Evolutionary conservation across 2,888 invertebrate genomes (phyloP).

Genomic region (Cerastis leucographa): DNA sequence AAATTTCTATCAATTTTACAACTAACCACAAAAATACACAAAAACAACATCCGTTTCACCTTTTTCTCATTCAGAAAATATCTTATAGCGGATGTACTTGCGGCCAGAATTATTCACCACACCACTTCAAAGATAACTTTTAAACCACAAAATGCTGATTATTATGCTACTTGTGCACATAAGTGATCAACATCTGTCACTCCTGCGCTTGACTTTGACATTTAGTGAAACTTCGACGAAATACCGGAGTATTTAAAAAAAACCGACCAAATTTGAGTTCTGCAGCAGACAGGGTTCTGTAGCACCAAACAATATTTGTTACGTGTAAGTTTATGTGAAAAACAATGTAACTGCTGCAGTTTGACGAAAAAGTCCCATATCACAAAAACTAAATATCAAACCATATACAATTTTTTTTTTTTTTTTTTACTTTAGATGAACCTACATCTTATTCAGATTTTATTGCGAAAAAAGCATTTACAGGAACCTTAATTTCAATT

Average conservation of each 20-base stretch:
- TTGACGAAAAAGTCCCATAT: too few relatives aligned
- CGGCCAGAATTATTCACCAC: constrained; percentile 39
- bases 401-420: too few relatives aligned
- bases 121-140: constrained; percentile 4
- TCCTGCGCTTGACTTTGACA: constrained; percentile 21
- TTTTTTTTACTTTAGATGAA: too few relatives aligned
- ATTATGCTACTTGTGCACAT: constrained; percentile 40
- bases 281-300: too few relatives aligned
- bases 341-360: too few relatives aligned
- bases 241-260: constrained; percentile 46
- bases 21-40: neutral
- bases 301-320: too few relatives aligned
- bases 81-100: constrained; percentile 12
- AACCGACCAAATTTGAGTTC: too few relatives aligned
- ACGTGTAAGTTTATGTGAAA: too few relatives aligned
- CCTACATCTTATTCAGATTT: too few relatives aligned
- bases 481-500: too few relatives aligned
- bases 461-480: too few relatives aligned
- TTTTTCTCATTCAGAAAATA: constrained; percentile 10
- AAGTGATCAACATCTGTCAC: constrained; percentile 42
- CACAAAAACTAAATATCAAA: too few relatives aligned
- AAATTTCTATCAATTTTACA: neutral
- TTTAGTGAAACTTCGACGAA: constrained; percentile 50
- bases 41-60: neutral
- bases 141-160: constrained; percentile 20